phyloP scores from a whole-genome alignment of 35 echinoderm and acorn worm species.

The Amphiura filiformis region DNA sequence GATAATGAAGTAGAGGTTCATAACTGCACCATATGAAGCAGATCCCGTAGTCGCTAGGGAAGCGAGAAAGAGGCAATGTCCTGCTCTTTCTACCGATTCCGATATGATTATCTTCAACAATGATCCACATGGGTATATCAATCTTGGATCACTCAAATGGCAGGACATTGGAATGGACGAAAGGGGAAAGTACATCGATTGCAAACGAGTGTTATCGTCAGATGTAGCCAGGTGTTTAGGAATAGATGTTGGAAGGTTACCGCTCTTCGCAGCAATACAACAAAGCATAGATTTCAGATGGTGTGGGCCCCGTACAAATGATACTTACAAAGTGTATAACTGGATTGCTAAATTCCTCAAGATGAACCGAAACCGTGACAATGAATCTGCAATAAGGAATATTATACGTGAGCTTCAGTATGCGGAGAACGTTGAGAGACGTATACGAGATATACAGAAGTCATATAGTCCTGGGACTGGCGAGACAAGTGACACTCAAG shows the following conservation, averaged over 20 bases:
- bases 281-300: background rate
- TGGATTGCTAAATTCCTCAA: background rate
- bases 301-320: background rate
- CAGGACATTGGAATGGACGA: background rate
- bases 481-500: background rate
- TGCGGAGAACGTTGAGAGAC: background rate
- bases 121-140: background rate
- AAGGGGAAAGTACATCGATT: background rate
- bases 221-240: background rate
- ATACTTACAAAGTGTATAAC: background rate
- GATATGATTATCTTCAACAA: background rate
- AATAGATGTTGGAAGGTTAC: background rate
- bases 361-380: too few species aligned
- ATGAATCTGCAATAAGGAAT: background rate
- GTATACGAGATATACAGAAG: background rate
- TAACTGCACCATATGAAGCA: background rate
- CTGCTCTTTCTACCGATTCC: background rate
- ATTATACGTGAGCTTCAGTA: background rate
- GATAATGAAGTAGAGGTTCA: background rate
- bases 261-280: background rate
- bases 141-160: background rate
- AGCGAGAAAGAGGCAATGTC: background rate
- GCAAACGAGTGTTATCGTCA: background rate
- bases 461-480: background rate
- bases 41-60: background rate